Base-by-base conservation (phyloP, 2,797 vertebrate species). In the Taeniopygia guttata region DNA sequence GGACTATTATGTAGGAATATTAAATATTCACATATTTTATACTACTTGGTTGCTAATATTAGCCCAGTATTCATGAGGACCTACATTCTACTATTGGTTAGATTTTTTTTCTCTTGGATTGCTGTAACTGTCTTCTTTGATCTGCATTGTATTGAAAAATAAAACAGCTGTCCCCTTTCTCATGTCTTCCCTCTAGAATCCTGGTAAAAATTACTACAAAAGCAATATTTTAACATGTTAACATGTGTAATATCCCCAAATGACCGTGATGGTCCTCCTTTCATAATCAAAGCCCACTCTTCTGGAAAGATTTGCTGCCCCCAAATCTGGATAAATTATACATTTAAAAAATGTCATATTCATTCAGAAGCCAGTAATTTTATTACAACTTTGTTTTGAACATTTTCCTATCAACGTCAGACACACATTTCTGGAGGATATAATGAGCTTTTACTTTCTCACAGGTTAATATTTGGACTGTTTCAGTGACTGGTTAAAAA, bases 21-120 rank as follows among this genome's bases (percentile, higher is more conserved):
- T 87, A 96, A 96, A 94, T 95, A 96, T 96, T 90, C 84, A 94
- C 64, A 30, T 89, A 92, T 93, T 95, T 95, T 81, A 34, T 92
- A 85, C 56, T 90, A 58, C 49, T 95, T 83, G 4, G 60, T 89
- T 91, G 54, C 90, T 95, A 95, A 94, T 95, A 89, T 94, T 95
- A 96, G 78, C 52, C 32, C 54, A 87, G 81, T 72, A 83, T 85
- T 94, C 72, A 90, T 94, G 91, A 91, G 58, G 36, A 87, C 59
- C 46, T 94, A 48, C 26, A n/a, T 43, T 93, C 55, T 60, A 66
- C 20, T 78, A 25, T 27, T 94, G 66, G 72, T 55, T 77, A 62
- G 92, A 19, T 34, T 36, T 55, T 58, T 89, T 84, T 16, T 4
- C 38, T 66, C 46, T 45, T 55, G 13, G n/a, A 36, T 91, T 87